A percentile compares a stretch with the other conserved stretches of the same genome.
phyloP scores from a whole-genome alignment of 2,888 invertebrate species.

The Unio pictorum region DNA sequence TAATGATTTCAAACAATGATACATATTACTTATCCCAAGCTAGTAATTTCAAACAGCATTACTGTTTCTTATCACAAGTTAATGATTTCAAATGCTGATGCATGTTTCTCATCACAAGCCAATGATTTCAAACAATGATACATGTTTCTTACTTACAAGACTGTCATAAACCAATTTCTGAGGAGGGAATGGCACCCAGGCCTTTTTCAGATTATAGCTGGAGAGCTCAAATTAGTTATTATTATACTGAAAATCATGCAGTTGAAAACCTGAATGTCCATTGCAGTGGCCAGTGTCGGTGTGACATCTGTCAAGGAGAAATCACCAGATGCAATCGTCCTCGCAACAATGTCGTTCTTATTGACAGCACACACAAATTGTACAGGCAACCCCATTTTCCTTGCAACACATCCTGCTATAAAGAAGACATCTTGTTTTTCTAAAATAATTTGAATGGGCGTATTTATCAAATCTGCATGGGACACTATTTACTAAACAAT shows the following conservation, averaged over 20 bases:
- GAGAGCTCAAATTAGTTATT: neutral
- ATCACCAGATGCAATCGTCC: constrained; percentile 64
- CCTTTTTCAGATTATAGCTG: too few species aligned
- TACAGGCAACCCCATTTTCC: constrained; percentile 72
- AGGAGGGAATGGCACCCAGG: too few species aligned
- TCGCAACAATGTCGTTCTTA: constrained; percentile 70
- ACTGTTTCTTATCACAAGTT: too few species aligned
- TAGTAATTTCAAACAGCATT: too few species aligned
- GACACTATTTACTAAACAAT: neutral
- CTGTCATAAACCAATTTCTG: too few species aligned
- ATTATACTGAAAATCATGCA: neutral
- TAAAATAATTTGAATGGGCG: constrained; percentile 5
- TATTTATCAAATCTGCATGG: neutral
- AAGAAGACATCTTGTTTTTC: too few species aligned
- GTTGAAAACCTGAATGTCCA: constrained; percentile 72
- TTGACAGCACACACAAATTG: constrained; percentile 71
- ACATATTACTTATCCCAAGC: too few species aligned
- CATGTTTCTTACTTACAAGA: too few species aligned
- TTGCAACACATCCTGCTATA: constrained; percentile 71
- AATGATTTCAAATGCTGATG: too few species aligned
- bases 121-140: too few species aligned
- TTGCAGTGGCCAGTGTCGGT: constrained; percentile 70
- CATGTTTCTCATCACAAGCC: too few species aligned
- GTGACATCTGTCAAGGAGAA: constrained; percentile 57
- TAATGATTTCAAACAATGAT: too few species aligned